These are phyloP conservation scores for Synanthedon formicaeformis DNA, from an alignment of 2,888 invertebrate genomes.

Conservation along the genomic window DNA sequence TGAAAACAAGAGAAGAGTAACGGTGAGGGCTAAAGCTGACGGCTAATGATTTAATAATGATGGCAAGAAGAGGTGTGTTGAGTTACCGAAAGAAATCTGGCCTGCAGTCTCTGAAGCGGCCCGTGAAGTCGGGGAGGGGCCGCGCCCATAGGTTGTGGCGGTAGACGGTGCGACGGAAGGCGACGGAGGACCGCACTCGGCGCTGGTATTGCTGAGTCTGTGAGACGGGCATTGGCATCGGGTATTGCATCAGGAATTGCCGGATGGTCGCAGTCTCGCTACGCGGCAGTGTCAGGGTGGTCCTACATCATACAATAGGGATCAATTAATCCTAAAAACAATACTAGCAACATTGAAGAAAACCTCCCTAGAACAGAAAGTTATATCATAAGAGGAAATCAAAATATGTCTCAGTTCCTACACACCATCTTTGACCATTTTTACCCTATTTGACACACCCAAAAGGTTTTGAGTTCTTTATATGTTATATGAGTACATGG, in stretches of 20 bases:
- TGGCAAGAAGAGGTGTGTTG: not conserved
- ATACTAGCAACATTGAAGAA: no score
- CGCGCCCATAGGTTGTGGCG: conserved; percentile 80
- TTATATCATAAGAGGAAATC: no score
- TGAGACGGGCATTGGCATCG: conserved; percentile 27
- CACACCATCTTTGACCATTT: no score
- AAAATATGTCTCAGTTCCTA: no score
- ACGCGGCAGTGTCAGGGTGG: conserved; percentile 75
- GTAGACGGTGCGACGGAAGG: conserved; percentile 80
- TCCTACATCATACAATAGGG: conserved; percentile 54
- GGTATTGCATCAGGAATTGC: conserved; percentile 66
- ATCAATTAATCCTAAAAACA: no score
- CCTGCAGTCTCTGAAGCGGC: conserved; percentile 78
- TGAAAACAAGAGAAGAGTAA: conserved; percentile 17
- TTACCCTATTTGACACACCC: no score
- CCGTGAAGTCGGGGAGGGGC: conserved; percentile 76
- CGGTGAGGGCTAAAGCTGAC: not conserved
- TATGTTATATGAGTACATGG: no score
- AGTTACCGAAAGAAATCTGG: conserved; percentile 80
- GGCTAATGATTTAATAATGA: not conserved
- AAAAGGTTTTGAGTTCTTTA: no score
- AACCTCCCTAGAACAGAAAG: no score
- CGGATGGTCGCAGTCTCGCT: conserved; percentile 72
- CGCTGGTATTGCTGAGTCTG: conserved; percentile 9
- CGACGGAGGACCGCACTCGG: conserved; percentile 45